phyloP scores from a whole-genome alignment of 2,888 invertebrate genomes.

The Ceraclea dissimilis region DNA sequence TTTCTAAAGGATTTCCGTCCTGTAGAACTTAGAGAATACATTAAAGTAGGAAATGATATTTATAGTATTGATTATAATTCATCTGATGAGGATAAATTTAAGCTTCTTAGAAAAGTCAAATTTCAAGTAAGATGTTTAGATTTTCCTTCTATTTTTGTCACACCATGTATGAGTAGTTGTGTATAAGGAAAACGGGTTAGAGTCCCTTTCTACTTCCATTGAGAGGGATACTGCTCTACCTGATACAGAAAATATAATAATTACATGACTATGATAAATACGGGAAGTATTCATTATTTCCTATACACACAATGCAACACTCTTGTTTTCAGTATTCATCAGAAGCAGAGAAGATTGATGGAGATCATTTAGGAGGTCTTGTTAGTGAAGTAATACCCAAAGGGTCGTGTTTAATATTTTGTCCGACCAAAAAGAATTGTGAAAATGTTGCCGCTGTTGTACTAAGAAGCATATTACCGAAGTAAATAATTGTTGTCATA shows the following conservation, averaged over 20 bases:
- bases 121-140: constrained; percentile 38
- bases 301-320: no score
- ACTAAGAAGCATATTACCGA: constrained; percentile 57
- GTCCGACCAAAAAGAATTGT: constrained; percentile 86
- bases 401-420: constrained; percentile 82
- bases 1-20: constrained; percentile 85
- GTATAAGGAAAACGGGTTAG: no score
- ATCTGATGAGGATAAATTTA: constrained; percentile 43
- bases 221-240: no score
- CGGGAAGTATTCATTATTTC: no score
- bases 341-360: constrained; percentile 56
- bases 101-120: constrained; percentile 42
- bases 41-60: constrained; percentile 61
- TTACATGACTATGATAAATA: no score
- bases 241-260: no score
- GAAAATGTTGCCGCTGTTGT: constrained; percentile 75
- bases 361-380: constrained; percentile 72
- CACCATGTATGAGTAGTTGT: no score
- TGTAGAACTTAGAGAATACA: constrained; percentile 73
- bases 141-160: no score
- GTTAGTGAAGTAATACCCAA: constrained; percentile 74
- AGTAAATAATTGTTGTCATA: constrained; percentile 31
- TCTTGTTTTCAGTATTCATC: constrained; percentile 61
- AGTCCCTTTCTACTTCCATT: no score
- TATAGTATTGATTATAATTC: constrained; percentile 48